A percentile compares a stretch with the other conserved stretches of the same genome.
phyloP scores from a whole-genome alignment of 2,888 invertebrate species.

The Gortyna flavago region DNA sequence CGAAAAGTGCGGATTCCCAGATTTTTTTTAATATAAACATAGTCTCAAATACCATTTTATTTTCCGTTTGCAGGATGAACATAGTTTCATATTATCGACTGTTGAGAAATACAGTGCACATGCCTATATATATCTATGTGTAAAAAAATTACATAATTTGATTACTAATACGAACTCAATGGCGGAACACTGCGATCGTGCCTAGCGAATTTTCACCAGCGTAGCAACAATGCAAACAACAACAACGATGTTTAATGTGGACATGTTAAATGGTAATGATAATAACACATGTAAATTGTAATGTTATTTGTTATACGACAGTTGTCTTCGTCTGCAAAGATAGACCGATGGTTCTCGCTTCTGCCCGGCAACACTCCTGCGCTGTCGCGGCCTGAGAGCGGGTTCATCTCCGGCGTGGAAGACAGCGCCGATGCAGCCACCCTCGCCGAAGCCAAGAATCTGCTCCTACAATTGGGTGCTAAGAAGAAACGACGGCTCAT shows the following conservation, averaged over 20 bases:
- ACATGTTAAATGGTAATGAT: constrained; percentile 30
- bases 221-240: constrained; percentile 14
- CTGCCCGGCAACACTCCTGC: constrained; percentile 90
- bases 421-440: constrained; percentile 89
- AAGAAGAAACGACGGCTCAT: constrained; percentile 93
- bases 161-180: constrained; percentile 21
- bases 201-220: constrained; percentile 43
- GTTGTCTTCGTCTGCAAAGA: constrained; percentile 94
- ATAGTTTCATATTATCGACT: background rate
- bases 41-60: background rate
- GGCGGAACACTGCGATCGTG: constrained; percentile 39
- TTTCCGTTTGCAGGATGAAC: background rate
- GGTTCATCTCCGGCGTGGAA: constrained; percentile 93
- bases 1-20: background rate
- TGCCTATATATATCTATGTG: constrained; percentile 19
- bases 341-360: constrained; percentile 95
- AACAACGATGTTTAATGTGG: constrained; percentile 33
- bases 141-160: constrained; percentile 13
- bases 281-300: constrained; percentile 32
- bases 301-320: constrained; percentile 74
- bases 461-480: constrained; percentile 92
- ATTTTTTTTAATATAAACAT: background rate
- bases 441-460: constrained; percentile 92
- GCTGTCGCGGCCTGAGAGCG: constrained; percentile 94
- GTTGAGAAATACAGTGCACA: constrained; percentile 32